These are phyloP conservation scores for Camptogramma bilineatum DNA, from an alignment of 2,888 invertebrate species.

Conservation along the genomic window DNA sequence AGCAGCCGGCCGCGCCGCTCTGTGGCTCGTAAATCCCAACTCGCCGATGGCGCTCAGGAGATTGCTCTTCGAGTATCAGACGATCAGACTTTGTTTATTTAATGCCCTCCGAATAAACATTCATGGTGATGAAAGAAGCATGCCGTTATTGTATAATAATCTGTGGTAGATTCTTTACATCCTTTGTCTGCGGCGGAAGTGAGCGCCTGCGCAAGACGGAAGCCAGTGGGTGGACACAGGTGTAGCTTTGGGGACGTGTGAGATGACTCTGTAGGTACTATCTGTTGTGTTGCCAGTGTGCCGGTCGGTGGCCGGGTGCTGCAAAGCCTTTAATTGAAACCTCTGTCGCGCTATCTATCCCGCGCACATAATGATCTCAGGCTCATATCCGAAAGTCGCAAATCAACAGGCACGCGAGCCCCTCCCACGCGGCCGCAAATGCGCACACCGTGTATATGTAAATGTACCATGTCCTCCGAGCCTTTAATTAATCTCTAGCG, in stretches of 20 bases:
- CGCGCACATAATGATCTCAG: conserved; percentile 55
- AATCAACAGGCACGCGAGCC: conserved; percentile 45
- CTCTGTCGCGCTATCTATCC: conserved; percentile 40
- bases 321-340: conserved; percentile 39
- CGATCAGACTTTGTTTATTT: conserved; percentile 68
- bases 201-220: conserved; percentile 4
- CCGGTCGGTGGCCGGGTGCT: not conserved
- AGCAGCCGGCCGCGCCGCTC: conserved; percentile 21
- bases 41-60: conserved; percentile 66
- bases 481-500: conserved; percentile 82
- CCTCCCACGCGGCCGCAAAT: conserved; percentile 66
- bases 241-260: not conserved
- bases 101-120: conserved; percentile 49
- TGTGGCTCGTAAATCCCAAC: conserved; percentile 61
- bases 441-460: conserved; percentile 84
- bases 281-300: not conserved
- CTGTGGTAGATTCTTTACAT: conserved; percentile 14
- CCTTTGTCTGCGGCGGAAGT: conserved; percentile 19
- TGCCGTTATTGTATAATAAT: conserved; percentile 4
- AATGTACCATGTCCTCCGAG: conserved; percentile 79
- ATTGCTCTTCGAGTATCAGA: conserved; percentile 66
- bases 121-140: conserved; percentile 13
- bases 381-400: conserved; percentile 58
- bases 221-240: conserved; percentile 17
- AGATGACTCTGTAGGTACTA: not conserved